A percentile compares a stretch with the other conserved stretches of the same genome.
Evolutionary conservation across 2,888 invertebrate genomes (phyloP).

Genomic region (Megaustenia siamemsis): DNA sequence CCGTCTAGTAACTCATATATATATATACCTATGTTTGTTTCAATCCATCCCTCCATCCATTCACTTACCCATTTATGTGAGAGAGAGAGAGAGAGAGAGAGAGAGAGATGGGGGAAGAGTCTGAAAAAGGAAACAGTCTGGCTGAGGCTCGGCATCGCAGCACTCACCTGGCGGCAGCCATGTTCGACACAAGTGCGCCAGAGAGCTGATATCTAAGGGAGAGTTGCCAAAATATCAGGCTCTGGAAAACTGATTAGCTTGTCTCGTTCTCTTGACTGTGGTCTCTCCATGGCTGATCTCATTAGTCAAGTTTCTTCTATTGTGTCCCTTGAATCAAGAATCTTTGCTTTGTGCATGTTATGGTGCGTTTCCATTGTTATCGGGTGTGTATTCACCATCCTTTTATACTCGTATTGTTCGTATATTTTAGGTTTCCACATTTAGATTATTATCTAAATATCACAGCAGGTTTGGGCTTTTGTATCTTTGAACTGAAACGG

Average conservation of each 20-base stretch:
- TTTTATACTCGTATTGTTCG: too few relatives aligned
- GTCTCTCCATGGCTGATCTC: background rate
- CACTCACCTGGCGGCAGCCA: background rate
- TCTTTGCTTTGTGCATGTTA: too few relatives aligned
- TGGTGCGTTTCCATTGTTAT: too few relatives aligned
- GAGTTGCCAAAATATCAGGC: background rate
- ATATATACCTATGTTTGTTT: conserved; percentile 1
- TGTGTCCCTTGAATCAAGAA: background rate
- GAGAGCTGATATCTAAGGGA: background rate
- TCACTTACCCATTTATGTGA: background rate
- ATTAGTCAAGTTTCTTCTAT: background rate
- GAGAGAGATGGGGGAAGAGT: background rate
- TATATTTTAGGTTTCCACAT: too few relatives aligned
- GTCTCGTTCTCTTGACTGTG: background rate
- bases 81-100: conserved; percentile 4
- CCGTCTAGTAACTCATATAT: too few relatives aligned
- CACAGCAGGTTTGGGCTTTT: too few relatives aligned
- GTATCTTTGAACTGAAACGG: too few relatives aligned
- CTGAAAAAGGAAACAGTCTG: background rate
- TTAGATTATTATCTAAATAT: too few relatives aligned
- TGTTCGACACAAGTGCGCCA: background rate
- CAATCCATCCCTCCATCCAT: background rate
- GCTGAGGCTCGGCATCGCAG: background rate
- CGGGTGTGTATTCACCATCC: too few relatives aligned
- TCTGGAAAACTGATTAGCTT: background rate